phyloP scores from a whole-genome alignment of 2,113 vertebrate species.

The Dryoscopus gambensis region DNA sequence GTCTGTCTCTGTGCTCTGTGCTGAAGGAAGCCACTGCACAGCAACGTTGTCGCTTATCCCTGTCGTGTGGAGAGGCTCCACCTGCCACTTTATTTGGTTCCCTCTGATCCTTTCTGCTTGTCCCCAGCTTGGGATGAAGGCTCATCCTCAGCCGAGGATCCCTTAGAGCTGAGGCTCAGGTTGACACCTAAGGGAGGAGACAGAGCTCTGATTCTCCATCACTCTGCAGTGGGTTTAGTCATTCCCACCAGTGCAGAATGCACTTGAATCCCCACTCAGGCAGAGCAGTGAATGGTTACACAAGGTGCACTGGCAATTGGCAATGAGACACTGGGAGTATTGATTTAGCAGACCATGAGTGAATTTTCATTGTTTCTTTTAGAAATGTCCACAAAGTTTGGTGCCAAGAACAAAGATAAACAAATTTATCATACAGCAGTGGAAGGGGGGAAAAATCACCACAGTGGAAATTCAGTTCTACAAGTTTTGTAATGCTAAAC shows the following conservation, averaged over 20 bases:
- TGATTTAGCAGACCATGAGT: slow-evolving; percentile 21
- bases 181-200: background rate
- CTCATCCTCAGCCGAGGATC: background rate
- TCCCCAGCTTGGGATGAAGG: background rate
- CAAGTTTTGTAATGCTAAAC: background rate
- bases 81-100: background rate
- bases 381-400: slow-evolving; percentile 33
- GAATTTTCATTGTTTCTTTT: slow-evolving; percentile 28
- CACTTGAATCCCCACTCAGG: background rate
- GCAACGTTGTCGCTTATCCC: background rate
- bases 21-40: background rate
- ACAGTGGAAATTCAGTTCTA: background rate
- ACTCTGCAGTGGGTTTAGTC: background rate
- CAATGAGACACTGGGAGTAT: background rate
- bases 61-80: background rate
- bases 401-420: slow-evolving; percentile 51
- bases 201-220: background rate
- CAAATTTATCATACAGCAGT: background rate
- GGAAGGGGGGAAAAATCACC: background rate
- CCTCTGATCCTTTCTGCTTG: background rate
- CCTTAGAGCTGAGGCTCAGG: background rate
- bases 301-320: background rate
- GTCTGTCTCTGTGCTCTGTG: background rate
- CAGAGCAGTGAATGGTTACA: background rate
- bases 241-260: background rate